Base-by-base conservation (phyloP, 2,888 invertebrate species). In the Diaprepes abbreviatus region DNA sequence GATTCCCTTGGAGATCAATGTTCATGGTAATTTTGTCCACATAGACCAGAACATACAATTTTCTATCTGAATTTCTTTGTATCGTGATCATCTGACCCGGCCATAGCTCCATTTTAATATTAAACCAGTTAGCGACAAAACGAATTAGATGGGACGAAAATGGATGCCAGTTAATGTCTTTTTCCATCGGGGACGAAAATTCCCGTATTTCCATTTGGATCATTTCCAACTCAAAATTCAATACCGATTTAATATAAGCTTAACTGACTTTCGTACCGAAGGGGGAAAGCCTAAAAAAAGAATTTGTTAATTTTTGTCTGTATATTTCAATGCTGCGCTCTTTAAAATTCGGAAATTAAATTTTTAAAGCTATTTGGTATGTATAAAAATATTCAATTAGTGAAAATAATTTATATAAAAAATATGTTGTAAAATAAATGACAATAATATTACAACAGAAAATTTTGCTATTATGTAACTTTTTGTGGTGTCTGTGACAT, bases 191-290 rank as follows among this genome's bases (percentile, higher is more conserved):
- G 43, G n/a, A 19, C 19, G n/a, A 21, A 21, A 9, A 43, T 43
- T 43, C 19, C n/a, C 43, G 43, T 19, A 43, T 43, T 43, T 43
- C 43, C 21, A 43, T 43, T 43, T 43, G 43, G 43, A 43, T 43
- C 43, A n/a, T 43, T 43, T 43, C 43, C 43, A 43, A 43, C 43
- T 43, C 19, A 43, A 43, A 21, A 43, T 43, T 43, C 43, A 21
- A 43, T 43, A 43, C 43, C 19, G 21, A 21, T 43, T 43, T 21
- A 43, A 43, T 43, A 43, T n/a, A 17, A n/a, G 43, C 43, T 43
- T 43, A 43, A 43, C 43, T 21, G 43, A 5, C n/a, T 43, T 43
- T 43, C 43, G 40, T 19, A n/a, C 21, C 19, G 40, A 17, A 17
- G 33, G 9, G 21, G 4, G n/a, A n/a, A 38, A 10, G 43, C 19